Evolutionary conservation across 1,140 invertebrate species (phyloP).

Genomic region (Atta texana): DNA sequence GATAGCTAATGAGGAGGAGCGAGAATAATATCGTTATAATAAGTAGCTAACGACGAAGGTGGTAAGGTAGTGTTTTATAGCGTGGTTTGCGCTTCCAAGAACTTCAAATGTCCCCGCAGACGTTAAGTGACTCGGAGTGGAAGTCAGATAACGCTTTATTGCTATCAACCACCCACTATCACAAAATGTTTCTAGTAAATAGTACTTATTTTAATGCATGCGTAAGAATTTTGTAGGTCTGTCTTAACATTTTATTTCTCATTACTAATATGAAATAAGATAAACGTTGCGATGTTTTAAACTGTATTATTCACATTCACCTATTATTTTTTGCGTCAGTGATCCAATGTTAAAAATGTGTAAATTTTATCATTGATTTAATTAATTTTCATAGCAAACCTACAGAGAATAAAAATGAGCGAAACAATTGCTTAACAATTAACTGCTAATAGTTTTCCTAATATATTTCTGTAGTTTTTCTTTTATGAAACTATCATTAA

Average conservation of each 20-base stretch:
- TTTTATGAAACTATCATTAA: neutral
- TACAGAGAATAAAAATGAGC: neutral
- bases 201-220: conserved; percentile 25
- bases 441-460: neutral
- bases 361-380: neutral
- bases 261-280: neutral
- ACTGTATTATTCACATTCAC: neutral
- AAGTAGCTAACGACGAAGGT: conserved; percentile 70
- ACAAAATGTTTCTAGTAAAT: neutral
- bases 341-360: neutral
- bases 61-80: conserved; percentile 77
- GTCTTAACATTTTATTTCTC: neutral
- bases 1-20: conserved; percentile 72
- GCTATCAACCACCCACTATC: conserved; percentile 66
- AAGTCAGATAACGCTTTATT: conserved; percentile 80
- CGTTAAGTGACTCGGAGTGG: conserved; percentile 82
- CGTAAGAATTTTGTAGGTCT: neutral
- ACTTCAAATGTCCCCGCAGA: conserved; percentile 77
- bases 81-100: conserved; percentile 66
- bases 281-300: neutral
- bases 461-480: too few relatives aligned
- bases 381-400: neutral
- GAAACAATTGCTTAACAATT: neutral
- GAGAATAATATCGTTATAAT: conserved; percentile 79
- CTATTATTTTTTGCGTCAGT: neutral